These are phyloP conservation scores for Pemphredon lugubris DNA, from an alignment of 2,888 invertebrate species.

Conservation along the genomic window DNA sequence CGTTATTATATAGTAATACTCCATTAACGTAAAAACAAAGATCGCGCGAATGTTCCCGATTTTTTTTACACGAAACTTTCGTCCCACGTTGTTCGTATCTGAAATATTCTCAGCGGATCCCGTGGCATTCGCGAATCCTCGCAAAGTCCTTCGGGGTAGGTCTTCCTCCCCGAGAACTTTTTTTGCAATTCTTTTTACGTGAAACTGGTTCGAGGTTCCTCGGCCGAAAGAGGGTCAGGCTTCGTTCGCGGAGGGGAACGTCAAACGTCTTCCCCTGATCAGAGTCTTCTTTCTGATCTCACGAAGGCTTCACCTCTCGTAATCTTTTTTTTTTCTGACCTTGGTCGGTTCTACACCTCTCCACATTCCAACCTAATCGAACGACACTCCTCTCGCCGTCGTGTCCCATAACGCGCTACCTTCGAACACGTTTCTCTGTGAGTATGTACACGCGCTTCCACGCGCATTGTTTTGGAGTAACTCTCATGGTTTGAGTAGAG, in stretches of 20 bases:
- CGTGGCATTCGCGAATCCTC: neutral
- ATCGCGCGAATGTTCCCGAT: no score
- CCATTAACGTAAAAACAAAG: no score
- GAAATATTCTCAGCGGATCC: no score
- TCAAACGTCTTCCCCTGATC: constrained; percentile 12
- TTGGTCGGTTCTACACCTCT: constrained; percentile 71
- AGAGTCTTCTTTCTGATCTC: constrained; percentile 34
- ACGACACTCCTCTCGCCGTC: constrained; percentile 67
- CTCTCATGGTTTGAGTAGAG: neutral
- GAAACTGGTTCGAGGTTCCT: constrained; percentile 35
- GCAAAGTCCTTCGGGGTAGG: neutral
- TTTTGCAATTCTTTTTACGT: constrained; percentile 10
- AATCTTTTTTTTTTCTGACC: constrained; percentile 66
- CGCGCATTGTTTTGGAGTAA: neutral
- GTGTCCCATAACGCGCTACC: constrained; percentile 29
- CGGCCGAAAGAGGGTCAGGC: constrained; percentile 48
- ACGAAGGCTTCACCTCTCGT: constrained; percentile 38
- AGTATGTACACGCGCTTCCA: neutral
- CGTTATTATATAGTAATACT: no score
- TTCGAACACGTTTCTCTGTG: constrained; percentile 8
- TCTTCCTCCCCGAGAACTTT: neutral
- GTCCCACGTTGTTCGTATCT: no score
- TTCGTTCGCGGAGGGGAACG: constrained; percentile 2
- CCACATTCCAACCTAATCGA: constrained; percentile 75
- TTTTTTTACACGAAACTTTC: no score